Conservation (phyloP, 2,888 invertebrate genomes). For the Hololepta plana region DNA sequence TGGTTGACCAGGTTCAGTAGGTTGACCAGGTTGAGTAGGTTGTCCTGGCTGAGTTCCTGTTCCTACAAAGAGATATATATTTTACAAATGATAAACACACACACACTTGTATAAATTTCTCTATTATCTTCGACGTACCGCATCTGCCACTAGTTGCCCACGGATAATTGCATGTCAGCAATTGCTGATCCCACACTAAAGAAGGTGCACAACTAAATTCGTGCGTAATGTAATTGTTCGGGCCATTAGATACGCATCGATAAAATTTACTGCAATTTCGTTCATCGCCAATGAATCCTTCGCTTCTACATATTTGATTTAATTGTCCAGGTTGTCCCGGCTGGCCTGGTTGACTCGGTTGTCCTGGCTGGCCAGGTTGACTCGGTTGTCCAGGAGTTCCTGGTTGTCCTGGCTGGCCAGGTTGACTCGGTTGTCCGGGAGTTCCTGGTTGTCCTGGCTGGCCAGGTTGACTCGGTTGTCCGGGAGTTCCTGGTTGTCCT, state of each 20-base stretch:
- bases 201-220: not conserved
- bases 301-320: conserved; percentile 5
- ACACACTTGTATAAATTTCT: too few species aligned
- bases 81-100: too few species aligned
- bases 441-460: conserved; percentile 7
- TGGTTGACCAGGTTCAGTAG: conserved; percentile 5
- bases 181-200: conserved; percentile 47
- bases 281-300: conserved; percentile 6
- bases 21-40: conserved; percentile 6
- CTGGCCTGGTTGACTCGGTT: conserved; percentile 11
- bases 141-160: conserved; percentile 26
- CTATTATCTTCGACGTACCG: not conserved
- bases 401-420: conserved; percentile 8
- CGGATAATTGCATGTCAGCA: conserved; percentile 40
- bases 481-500: conserved; percentile 4
- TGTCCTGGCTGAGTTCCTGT: conserved; percentile 17
- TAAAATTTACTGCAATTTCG: conserved; percentile 4
- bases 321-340: conserved; percentile 8
- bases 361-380: conserved; percentile 17
- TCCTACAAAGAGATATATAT: too few species aligned
- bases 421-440: conserved; percentile 8
- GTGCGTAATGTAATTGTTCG: not conserved
- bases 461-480: conserved; percentile 7
- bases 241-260: conserved; percentile 2
- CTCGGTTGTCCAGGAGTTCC: conserved; percentile 37